A percentile compares a stretch with the other conserved stretches of the same genome.
phyloP scores from a whole-genome alignment of 2,888 invertebrate genomes.

The Sipha maydis region DNA sequence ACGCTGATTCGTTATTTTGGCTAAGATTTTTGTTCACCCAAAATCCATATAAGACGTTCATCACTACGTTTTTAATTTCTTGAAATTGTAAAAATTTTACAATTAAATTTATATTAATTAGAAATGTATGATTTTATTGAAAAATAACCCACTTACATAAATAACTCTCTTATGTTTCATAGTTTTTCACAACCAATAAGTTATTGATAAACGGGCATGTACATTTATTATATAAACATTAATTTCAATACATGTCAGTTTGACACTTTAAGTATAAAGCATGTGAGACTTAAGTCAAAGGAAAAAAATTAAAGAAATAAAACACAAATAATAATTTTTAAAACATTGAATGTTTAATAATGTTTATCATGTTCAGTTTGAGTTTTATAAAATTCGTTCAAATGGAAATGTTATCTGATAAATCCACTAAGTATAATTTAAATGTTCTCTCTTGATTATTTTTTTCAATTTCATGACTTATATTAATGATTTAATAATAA shows the following conservation, averaged over 20 bases:
- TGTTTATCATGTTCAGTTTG: neutral
- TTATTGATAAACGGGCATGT: neutral
- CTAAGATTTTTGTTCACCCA: neutral
- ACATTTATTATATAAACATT: constrained; percentile 2
- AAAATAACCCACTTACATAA: neutral
- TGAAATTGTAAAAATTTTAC: neutral
- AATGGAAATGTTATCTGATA: neutral
- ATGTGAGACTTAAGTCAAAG: neutral
- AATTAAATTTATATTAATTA: neutral
- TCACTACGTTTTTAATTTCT: neutral
- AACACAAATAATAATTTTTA: neutral
- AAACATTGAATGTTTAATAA: neutral
- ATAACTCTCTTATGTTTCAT: neutral
- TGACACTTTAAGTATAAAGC: neutral
- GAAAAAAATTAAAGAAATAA: neutral
- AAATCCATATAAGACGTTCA: neutral
- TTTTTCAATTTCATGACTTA: neutral
- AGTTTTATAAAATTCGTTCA: neutral
- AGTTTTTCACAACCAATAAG: neutral
- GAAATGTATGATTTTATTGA: constrained; percentile 13
- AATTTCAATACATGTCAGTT: constrained; percentile 10
- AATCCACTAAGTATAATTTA: neutral
- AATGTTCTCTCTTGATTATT: neutral
- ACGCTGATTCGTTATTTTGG: neutral
- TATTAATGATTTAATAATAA: too few relatives aligned